Evolutionary conservation across 1,140 invertebrate genomes (phyloP), one percentile per base, ranked within the genome.

Genomic region (Euschistus heros): DNA sequence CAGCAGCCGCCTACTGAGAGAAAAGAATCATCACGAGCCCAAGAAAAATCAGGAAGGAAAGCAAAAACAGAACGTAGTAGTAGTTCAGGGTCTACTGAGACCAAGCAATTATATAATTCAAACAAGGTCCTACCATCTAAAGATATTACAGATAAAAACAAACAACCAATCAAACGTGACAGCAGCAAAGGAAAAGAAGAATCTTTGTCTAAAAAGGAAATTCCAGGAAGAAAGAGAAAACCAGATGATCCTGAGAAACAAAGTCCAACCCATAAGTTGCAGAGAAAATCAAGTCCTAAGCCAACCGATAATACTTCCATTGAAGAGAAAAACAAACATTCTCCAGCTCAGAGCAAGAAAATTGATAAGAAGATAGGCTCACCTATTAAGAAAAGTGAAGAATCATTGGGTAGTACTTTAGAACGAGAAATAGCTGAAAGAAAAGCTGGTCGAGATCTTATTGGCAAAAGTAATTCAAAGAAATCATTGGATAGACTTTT

Each of bases 1-100:
- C 80, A 82, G 82, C 80, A 84, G 81, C 79, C 83, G 82, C 72
- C 79, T 85, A 74, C 75, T 86, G 80, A 86, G 79, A 80, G 85
- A 87, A 81, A 85, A 80, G 82, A 87, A 86, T 74, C 83, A 79
- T 70, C 76, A 77, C 72, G 81, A 84, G 42, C 15, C 55, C 65
- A 65, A 65, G 69, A 71, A 67, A 72, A 70, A 68, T 55, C 68
- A 68, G 65, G 65, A 70, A 18, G 59, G n/a, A 67, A 67, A 63
- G 54, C 24, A 61, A 27, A 52, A 68, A 54, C 68, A 60, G 67
- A 66, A 63, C 44, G 44, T 42, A 57, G 20, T 27, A 67, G 67
- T 55, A 67, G 54, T 26, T 24, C 54, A 24, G 54, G 54, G 4
- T 26, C 54, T 27, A 24, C 54, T 57, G 59, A 61, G 17, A 44